Evolutionary conservation across 2,888 invertebrate species (phyloP).

Genomic region (Cheilosia vulpina): DNA sequence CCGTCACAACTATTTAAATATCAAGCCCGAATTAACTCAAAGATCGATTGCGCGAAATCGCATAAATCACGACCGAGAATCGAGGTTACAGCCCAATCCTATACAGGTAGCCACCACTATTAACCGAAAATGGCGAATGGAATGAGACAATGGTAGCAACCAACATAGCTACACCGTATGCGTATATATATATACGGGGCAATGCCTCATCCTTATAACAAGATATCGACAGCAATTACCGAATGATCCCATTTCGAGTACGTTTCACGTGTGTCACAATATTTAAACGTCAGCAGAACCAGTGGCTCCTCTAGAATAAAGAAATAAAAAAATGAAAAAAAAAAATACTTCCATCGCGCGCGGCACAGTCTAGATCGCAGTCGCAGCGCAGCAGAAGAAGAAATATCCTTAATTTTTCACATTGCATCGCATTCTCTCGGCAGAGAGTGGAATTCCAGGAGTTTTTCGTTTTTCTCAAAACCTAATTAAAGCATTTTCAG

Average conservation of each 20-base stretch:
- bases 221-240: slow-evolving; percentile 72
- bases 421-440: slow-evolving; percentile 72
- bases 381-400: slow-evolving; percentile 43
- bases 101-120: not conserved
- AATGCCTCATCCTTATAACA: slow-evolving; percentile 65
- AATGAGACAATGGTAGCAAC: slow-evolving; percentile 68
- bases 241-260: slow-evolving; percentile 75
- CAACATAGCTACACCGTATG: slow-evolving; percentile 26
- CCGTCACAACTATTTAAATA: not conserved
- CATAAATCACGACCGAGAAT: slow-evolving; percentile 71
- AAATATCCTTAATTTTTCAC: slow-evolving; percentile 75
- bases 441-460: slow-evolving; percentile 72
- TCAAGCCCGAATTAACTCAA: not conserved
- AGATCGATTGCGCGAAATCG: slow-evolving; percentile 31
- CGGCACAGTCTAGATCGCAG: slow-evolving; percentile 59
- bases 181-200: not conserved
- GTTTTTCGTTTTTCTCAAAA: slow-evolving; percentile 75
- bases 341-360: slow-evolving; percentile 42
- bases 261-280: slow-evolving; percentile 75
- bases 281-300: slow-evolving; percentile 70
- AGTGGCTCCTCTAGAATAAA: slow-evolving; percentile 23
- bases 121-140: slow-evolving; percentile 68
- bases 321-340: slow-evolving; percentile 7
- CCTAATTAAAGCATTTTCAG: slow-evolving; percentile 76
- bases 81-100: slow-evolving; percentile 51